A percentile compares a stretch with the other conserved stretches of the same genome.
These are phyloP conservation scores for Axinella damicornis DNA, from an alignment of 37 sponge, comb jelly and placozoan genomes.

Conservation along the genomic window DNA sequence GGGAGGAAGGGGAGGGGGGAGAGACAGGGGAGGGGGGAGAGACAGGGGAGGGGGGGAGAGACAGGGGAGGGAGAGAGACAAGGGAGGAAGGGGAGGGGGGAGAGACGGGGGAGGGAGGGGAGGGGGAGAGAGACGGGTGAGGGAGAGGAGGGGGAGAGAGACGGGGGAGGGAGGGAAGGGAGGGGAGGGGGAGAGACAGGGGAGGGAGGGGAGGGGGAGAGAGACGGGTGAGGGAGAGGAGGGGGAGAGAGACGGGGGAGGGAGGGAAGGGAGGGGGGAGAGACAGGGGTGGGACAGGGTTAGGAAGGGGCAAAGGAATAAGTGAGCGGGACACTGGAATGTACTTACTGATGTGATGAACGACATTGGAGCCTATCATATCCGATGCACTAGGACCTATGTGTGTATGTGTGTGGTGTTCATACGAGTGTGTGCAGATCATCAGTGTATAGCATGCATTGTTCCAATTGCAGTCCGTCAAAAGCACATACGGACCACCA, in stretches of 20 bases:
- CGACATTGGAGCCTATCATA: conserved; percentile 51
- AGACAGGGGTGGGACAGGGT: neutral
- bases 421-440: neutral
- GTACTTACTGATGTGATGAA: conserved; percentile 73
- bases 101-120: too few species aligned
- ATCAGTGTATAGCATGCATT: neutral
- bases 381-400: conserved; percentile 54
- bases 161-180: neutral
- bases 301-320: neutral
- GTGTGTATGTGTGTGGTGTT: conserved; percentile 1
- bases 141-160: neutral
- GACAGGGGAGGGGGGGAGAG: too few species aligned
- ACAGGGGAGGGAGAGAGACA: too few species aligned
- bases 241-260: too few species aligned
- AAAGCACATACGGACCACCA: too few species aligned
- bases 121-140: neutral
- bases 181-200: neutral
- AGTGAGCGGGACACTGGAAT: neutral
- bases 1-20: too few species aligned
- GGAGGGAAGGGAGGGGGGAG: too few species aligned
- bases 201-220: neutral
- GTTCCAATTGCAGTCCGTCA: too few species aligned
- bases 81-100: too few species aligned
- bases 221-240: too few species aligned
- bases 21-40: too few species aligned